Conservation (phyloP, 2,113 vertebrate species). For the Tragulus kanchil region DNA sequence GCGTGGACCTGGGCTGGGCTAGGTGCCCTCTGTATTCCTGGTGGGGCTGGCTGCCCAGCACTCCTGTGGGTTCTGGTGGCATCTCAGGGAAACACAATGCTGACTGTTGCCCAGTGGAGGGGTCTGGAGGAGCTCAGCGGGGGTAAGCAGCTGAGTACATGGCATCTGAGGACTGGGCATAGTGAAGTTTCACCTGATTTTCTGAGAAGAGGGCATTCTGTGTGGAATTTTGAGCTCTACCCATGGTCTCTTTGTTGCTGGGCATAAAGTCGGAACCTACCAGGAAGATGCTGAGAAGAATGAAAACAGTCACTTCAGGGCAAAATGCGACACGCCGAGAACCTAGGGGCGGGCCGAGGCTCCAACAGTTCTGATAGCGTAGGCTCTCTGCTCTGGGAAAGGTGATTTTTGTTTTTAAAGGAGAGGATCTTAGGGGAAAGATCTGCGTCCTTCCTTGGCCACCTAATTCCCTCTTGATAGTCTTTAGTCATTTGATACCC, state of each 20-base stretch:
- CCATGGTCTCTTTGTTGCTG: background rate
- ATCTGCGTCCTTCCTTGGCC: background rate
- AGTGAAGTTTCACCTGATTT: background rate
- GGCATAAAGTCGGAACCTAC: background rate
- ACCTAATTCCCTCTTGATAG: background rate
- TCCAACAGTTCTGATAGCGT: background rate
- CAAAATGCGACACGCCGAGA: background rate
- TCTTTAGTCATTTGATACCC: background rate
- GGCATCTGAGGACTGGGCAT: background rate
- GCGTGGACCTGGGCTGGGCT: background rate
- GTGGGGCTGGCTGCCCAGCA: background rate
- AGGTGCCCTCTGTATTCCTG: background rate
- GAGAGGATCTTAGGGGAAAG: background rate
- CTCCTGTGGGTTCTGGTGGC: background rate
- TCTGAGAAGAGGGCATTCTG: background rate
- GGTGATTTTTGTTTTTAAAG: background rate
- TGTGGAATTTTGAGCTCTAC: background rate
- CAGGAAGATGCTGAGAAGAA: background rate
- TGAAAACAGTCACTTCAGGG: background rate
- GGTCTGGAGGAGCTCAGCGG: background rate
- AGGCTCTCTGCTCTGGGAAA: background rate
- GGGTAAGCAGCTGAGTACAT: background rate
- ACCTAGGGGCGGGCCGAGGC: background rate
- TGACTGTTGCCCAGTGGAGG: background rate
- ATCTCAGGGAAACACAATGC: conserved; percentile 70